Percentiles rank a stretch among this genome's conserved stretches.
Evolutionary conservation across 1,140 invertebrate species (phyloP).

Genomic region (Drosophila serrata): DNA sequence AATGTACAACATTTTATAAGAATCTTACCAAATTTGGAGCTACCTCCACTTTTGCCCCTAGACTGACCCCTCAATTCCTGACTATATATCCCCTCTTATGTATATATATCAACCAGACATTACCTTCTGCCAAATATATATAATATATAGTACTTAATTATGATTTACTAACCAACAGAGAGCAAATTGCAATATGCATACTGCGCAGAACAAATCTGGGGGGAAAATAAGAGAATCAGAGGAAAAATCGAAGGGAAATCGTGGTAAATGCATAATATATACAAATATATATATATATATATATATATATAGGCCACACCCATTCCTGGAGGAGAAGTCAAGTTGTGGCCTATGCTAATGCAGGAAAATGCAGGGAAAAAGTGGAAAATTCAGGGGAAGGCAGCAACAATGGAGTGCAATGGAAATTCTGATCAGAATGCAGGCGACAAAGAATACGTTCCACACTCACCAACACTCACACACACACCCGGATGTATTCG

Average conservation of each 20-base stretch:
- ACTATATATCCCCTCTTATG: neutral
- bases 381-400: slow-evolving; percentile 45
- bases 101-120: slow-evolving; percentile 13
- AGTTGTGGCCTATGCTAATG: slow-evolving; percentile 60
- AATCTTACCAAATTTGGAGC: neutral
- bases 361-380: slow-evolving; percentile 34
- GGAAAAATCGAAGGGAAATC: slow-evolving; percentile 8
- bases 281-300: slow-evolving; percentile 33
- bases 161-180: slow-evolving; percentile 27
- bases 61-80: neutral
- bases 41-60: too few species aligned
- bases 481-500: slow-evolving; percentile 12
- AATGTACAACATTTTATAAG: neutral
- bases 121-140: slow-evolving; percentile 25
- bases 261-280: slow-evolving; percentile 41
- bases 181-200: slow-evolving; percentile 19
- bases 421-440: slow-evolving; percentile 54
- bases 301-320: slow-evolving; percentile 56
- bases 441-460: slow-evolving; percentile 54
- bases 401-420: slow-evolving; percentile 45
- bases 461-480: slow-evolving; percentile 41
- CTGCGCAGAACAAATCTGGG: slow-evolving; percentile 25
- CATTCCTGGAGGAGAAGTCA: slow-evolving; percentile 56
- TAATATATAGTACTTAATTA: slow-evolving; percentile 36
- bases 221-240: slow-evolving; percentile 3